Percentiles rank a stretch among this genome's conserved stretches.
These are phyloP conservation scores for Mechanitis mazaeus DNA, from an alignment of 2,888 invertebrate species.

Conservation along the genomic window DNA sequence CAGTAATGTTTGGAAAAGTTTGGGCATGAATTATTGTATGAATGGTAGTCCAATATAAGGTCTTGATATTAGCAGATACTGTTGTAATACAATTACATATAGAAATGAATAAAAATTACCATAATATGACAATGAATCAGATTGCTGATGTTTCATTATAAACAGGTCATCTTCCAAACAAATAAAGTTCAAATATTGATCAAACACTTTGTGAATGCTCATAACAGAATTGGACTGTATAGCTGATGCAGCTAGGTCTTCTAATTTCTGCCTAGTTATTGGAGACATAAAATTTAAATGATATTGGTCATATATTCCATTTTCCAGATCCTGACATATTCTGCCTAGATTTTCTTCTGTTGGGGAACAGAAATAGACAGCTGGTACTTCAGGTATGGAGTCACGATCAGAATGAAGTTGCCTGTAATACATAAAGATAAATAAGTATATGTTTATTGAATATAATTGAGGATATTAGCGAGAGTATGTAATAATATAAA, in stretches of 20 bases:
- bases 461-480: background rate
- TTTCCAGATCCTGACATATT: constrained; percentile 92
- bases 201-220: constrained; percentile 95
- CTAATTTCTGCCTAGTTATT: constrained; percentile 93
- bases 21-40: too few relatives aligned
- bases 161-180: constrained; percentile 98
- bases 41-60: too few relatives aligned
- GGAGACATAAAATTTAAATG: constrained; percentile 98
- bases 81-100: too few relatives aligned
- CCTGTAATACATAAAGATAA: constrained; percentile 61
- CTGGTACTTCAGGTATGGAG: constrained; percentile 98
- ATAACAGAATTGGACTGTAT: constrained; percentile 93
- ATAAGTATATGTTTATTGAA: background rate
- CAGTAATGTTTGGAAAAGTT: too few relatives aligned
- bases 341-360: constrained; percentile 96
- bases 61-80: too few relatives aligned
- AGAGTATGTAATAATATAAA: constrained; percentile 6
- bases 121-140: constrained; percentile 94
- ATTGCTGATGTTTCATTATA: constrained; percentile 93
- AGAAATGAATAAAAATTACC: constrained; percentile 63
- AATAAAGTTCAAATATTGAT: constrained; percentile 99
- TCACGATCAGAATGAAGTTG: constrained; percentile 92
- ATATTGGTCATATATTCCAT: constrained; percentile 94
- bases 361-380: constrained; percentile 97
- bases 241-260: constrained; percentile 95